Conservation (phyloP, 2,888 invertebrate genomes). For the Pelosia muscerda region DNA sequence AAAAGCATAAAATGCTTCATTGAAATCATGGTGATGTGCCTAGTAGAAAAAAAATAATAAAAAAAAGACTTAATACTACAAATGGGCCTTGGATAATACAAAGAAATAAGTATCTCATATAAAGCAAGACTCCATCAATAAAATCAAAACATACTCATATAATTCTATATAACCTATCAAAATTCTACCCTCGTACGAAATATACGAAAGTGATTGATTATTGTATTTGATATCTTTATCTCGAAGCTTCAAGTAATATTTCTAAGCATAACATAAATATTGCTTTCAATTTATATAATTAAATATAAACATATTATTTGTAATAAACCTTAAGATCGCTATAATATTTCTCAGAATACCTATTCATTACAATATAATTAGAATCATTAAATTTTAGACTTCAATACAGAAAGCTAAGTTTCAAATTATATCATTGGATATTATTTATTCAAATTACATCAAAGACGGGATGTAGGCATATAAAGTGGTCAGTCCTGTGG, state of each 20-base stretch:
- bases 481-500: no score
- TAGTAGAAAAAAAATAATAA: no score
- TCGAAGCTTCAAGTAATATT: constrained; percentile 1
- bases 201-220: constrained; percentile 20
- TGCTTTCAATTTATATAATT: constrained; percentile 1
- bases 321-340: no score
- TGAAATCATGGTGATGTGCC: no score
- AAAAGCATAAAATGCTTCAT: no score
- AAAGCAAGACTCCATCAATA: constrained; percentile 1
- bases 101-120: neutral
- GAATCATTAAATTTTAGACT: neutral
- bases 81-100: neutral
- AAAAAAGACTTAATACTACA: neutral
- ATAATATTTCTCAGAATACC: neutral
- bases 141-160: constrained; percentile 12
- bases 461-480: no score
- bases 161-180: constrained; percentile 8
- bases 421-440: no score
- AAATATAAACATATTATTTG: neutral
- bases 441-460: no score
- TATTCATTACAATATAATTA: neutral
- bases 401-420: neutral
- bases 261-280: neutral
- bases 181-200: constrained; percentile 12
- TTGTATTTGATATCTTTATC: constrained; percentile 8